Percentiles rank a stretch among this genome's conserved stretches.
These are phyloP conservation scores for Rhabdomys dilectus DNA, from an alignment of 2,113 vertebrate species.

Conservation along the genomic window DNA sequence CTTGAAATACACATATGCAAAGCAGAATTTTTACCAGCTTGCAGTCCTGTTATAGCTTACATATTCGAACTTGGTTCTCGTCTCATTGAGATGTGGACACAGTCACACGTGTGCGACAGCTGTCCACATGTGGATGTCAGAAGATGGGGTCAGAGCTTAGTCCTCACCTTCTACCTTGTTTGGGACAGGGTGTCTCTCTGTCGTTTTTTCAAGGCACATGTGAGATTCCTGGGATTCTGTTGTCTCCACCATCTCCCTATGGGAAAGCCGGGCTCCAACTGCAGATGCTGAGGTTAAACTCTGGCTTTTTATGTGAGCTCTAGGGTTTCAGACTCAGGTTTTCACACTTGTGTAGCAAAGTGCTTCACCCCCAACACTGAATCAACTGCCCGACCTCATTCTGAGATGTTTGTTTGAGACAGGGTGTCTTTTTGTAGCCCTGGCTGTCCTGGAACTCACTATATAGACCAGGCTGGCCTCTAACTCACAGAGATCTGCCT, in stretches of 20 bases:
- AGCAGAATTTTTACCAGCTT: constrained; percentile 11
- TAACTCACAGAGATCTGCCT: neutral
- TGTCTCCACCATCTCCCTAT: neutral
- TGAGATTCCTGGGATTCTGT: too few relatives aligned
- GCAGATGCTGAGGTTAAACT: neutral
- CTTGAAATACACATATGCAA: constrained; percentile 17
- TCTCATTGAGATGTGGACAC: neutral
- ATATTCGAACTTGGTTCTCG: constrained; percentile 24
- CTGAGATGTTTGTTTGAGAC: neutral
- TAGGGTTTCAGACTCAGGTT: neutral
- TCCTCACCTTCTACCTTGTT: neutral
- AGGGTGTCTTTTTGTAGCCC: neutral
- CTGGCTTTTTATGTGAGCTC: neutral
- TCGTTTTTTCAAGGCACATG: neutral
- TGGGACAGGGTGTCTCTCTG: neutral
- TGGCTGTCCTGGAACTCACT: neutral
- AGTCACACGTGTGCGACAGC: neutral
- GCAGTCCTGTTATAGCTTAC: constrained; percentile 28
- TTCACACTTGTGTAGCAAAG: neutral
- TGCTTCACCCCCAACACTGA: too few relatives aligned
- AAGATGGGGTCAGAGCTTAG: too few relatives aligned
- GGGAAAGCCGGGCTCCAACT: neutral
- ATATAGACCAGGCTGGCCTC: neutral
- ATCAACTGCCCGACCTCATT: neutral
- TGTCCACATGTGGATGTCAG: too few relatives aligned